Conservation (phyloP, 2,888 invertebrate species). For the Priapulus caudatus region DNA sequence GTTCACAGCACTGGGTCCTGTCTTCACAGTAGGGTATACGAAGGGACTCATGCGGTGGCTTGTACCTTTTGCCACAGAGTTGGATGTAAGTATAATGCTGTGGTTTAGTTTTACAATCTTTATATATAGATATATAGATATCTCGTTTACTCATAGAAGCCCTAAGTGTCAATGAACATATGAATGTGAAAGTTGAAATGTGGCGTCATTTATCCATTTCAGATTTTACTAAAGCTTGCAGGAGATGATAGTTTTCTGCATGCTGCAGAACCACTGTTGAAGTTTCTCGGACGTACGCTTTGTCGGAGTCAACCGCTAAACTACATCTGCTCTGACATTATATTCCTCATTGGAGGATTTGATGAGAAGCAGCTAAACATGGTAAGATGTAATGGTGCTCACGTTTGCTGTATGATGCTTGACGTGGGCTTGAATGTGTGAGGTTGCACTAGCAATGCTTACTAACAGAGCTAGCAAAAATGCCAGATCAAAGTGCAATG, state of each 20-base stretch:
- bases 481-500: too few species aligned
- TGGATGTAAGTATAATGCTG: background rate
- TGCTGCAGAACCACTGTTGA: background rate
- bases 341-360: background rate
- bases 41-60: background rate
- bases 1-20: background rate
- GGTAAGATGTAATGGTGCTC: too few species aligned
- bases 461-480: too few species aligned
- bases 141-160: too few species aligned
- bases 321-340: background rate
- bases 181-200: too few species aligned
- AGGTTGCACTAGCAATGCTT: too few species aligned
- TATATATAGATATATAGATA: too few species aligned
- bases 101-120: too few species aligned
- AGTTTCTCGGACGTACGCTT: background rate
- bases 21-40: background rate
- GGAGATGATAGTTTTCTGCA: background rate
- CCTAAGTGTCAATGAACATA: too few species aligned
- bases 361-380: background rate
- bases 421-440: too few species aligned
- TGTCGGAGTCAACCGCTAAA: background rate
- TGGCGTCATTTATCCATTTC: too few species aligned
- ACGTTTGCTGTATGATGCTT: too few species aligned
- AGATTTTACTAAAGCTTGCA: background rate
- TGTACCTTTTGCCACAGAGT: background rate